A percentile compares a stretch with the other conserved stretches of the same genome.
Conservation (phyloP, 2,797 vertebrate species). For the Denticeps clupeoides region DNA sequence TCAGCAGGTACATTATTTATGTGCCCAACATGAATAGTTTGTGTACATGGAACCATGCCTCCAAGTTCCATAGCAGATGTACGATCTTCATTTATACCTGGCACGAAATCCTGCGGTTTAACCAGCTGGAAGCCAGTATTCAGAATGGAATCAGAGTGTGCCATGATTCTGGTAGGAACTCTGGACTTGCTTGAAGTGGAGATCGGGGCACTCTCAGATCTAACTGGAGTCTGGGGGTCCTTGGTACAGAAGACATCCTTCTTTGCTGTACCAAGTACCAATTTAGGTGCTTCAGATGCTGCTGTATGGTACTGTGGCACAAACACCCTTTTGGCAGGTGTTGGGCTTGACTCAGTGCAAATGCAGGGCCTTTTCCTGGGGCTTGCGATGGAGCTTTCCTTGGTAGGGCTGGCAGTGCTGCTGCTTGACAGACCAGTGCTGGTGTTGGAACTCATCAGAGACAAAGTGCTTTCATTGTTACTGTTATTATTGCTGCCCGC, state of each 20-base stretch:
- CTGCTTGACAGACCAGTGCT: constrained; percentile 57
- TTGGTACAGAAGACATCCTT: constrained; percentile 40
- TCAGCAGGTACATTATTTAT: constrained; percentile 50
- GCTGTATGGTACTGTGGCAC: constrained; percentile 60
- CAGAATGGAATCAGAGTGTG: constrained; percentile 51
- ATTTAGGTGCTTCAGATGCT: constrained; percentile 47
- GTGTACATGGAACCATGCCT: constrained; percentile 27
- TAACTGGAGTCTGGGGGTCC: constrained; percentile 43
- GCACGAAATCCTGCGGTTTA: constrained; percentile 45
- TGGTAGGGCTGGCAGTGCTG: constrained; percentile 38
- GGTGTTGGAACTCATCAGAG: constrained; percentile 58
- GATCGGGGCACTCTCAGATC: constrained; percentile 63
- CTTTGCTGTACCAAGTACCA: constrained; percentile 29
- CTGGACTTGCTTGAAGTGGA: constrained; percentile 52
- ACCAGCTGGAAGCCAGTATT: constrained; percentile 59
- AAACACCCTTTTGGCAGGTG: constrained; percentile 79
- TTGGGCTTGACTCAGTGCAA: constrained; percentile 67
- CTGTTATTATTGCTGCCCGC: constrained; percentile 53
- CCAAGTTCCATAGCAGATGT: constrained; percentile 64
- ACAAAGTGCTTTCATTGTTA: constrained; percentile 52
- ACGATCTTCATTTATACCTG: constrained; percentile 62
- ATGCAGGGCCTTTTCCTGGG: constrained; percentile 78
- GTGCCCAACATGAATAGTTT: constrained; percentile 20
- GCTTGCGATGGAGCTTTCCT: constrained; percentile 64
- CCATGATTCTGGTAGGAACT: constrained; percentile 43